Evolutionary conservation across 1,140 invertebrate species (phyloP), one percentile per base, ranked within the genome.

Genomic region (Drosophila ogumai): DNA sequence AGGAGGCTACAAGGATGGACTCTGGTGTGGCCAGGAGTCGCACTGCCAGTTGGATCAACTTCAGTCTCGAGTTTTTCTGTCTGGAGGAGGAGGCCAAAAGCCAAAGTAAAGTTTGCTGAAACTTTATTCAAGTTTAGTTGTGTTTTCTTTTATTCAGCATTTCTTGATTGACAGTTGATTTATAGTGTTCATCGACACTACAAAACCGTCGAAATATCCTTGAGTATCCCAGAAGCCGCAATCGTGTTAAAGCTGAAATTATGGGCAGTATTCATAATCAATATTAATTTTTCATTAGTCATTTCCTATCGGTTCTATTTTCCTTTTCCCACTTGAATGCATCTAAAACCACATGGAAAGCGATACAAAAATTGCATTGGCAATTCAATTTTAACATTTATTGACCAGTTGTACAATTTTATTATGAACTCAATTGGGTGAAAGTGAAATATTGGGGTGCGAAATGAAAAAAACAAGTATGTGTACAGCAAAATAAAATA

Each of bases 91-190:
- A 19, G 32, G 7, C 32, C 17, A 36, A 54, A 59, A 44, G 49
- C 40, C 38, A 38, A 41, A 55, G 34, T 40, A 59, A 72, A 72
- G 66, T 72, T 72, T 71, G 19, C 22, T 12, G 17, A 49, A 72
- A 71, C 44, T 72, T 72, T 58, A 58, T 49, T 41, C 36, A 59
- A 71, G 66, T 72, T 58, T 71, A 41, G 52, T 34, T 49, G 6
- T 50, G 52, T 72, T 72, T 71, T 46, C 66, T 71, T 72, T 72
- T 47, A 59, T 49, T 72, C 38, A 72, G 66, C 36, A 49, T 49
- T 49, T 49, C 52, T 34, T 71, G 68, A 72, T 72, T 72, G 67
- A 72, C 68, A 72, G 66, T 59, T 72, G 68, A 72, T 72, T 58
- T 72, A 71, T 71, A 59, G 52, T 40, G 44, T 71, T 69, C 36